A percentile compares a stretch with the other conserved stretches of the same genome.
phyloP scores from a whole-genome alignment of 2,888 invertebrate species.

The Lepidochitona cinerea region DNA sequence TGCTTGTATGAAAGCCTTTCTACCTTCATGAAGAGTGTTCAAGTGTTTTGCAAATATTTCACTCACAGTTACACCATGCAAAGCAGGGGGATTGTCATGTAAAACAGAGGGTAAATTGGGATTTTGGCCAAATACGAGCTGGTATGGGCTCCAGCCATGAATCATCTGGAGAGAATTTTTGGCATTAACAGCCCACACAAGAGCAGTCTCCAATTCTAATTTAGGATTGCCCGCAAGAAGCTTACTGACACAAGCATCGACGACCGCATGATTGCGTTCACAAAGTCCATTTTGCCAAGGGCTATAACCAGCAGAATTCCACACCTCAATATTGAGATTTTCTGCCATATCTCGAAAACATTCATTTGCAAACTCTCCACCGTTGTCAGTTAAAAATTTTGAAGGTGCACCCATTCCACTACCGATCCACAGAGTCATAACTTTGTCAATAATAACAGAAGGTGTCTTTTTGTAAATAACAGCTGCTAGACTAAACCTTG shows the following conservation, averaged over 20 bases:
- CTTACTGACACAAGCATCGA: constrained; percentile 9
- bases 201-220: neutral
- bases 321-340: constrained; percentile 14
- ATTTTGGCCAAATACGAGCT: constrained; percentile 18
- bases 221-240: neutral
- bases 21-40: constrained; percentile 22
- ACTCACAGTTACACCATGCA: constrained; percentile 13
- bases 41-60: constrained; percentile 26
- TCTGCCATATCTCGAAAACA: constrained; percentile 25
- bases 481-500: constrained; percentile 26
- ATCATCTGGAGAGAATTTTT: constrained; percentile 12
- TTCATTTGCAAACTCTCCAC: constrained; percentile 30
- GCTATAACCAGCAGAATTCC: neutral
- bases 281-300: no score
- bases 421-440: constrained; percentile 23
- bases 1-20: constrained; percentile 20
- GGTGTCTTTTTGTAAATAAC: constrained; percentile 21
- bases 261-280: constrained; percentile 11
- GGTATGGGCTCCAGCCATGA: constrained; percentile 17
- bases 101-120: constrained; percentile 20
- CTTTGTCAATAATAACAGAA: constrained; percentile 17
- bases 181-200: constrained; percentile 10
- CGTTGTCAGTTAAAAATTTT: constrained; percentile 23
- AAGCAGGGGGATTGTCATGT: constrained; percentile 13
- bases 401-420: constrained; percentile 18